Evolutionary conservation across 1,140 invertebrate genomes (phyloP).

Genomic region (Tribolium madens): DNA sequence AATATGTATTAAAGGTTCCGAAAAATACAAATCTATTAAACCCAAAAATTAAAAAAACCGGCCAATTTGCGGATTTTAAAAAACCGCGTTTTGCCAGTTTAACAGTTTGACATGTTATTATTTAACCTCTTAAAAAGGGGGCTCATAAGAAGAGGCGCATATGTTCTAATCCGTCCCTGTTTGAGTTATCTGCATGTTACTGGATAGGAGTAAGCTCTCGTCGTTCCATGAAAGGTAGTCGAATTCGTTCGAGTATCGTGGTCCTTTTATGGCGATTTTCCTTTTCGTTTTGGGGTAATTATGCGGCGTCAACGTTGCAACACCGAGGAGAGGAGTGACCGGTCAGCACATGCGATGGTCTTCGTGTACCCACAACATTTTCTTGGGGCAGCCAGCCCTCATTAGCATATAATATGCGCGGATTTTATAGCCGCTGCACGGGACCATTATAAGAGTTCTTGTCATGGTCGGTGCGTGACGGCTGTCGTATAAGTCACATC

Average conservation of each 20-base stretch:
- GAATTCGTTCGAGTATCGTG: constrained; percentile 21
- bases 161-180: neutral
- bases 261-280: constrained; percentile 42
- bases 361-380: constrained; percentile 39
- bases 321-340: constrained; percentile 35
- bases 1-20: too few relatives aligned
- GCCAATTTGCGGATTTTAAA: too few relatives aligned
- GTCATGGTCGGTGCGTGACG: constrained; percentile 46
- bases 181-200: constrained; percentile 16
- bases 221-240: constrained; percentile 15
- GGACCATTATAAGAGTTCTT: constrained; percentile 41
- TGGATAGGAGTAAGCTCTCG: neutral
- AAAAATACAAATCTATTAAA: too few relatives aligned
- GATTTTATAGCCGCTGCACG: constrained; percentile 47
- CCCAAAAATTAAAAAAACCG: too few relatives aligned
- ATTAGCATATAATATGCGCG: constrained; percentile 56
- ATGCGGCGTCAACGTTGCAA: constrained; percentile 47
- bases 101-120: too few relatives aligned
- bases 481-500: constrained; percentile 46
- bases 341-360: constrained; percentile 43
- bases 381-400: constrained; percentile 41
- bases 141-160: neutral
- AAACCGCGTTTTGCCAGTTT: too few relatives aligned
- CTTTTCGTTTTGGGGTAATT: constrained; percentile 48
- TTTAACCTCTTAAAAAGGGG: too few relatives aligned